Conservation (phyloP, 2,888 invertebrate species). For the Elmis aenea region DNA sequence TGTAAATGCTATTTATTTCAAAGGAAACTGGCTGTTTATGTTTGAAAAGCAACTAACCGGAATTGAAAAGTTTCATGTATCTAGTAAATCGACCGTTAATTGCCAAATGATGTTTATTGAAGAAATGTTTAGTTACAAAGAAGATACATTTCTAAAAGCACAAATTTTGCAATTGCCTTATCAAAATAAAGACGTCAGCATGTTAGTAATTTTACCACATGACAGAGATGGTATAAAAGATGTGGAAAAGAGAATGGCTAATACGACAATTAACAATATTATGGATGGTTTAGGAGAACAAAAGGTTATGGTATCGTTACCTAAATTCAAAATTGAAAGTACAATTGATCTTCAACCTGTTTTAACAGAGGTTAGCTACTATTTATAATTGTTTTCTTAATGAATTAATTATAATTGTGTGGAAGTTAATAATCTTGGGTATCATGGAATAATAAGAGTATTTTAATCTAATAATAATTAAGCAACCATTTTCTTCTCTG, state of each 20-base stretch:
- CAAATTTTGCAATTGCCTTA: slow-evolving; percentile 70
- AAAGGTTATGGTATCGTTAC: slow-evolving; percentile 65
- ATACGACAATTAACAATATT: slow-evolving; percentile 52
- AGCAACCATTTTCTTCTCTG: too few species aligned
- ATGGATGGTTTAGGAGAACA: slow-evolving; percentile 45
- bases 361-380: slow-evolving; percentile 64
- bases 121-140: slow-evolving; percentile 50
- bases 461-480: too few species aligned
- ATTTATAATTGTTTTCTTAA: too few species aligned
- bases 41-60: slow-evolving; percentile 58
- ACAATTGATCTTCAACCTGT: slow-evolving; percentile 59
- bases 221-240: slow-evolving; percentile 58
- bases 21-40: slow-evolving; percentile 66
- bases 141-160: slow-evolving; percentile 52
- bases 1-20: slow-evolving; percentile 83
- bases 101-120: slow-evolving; percentile 71
- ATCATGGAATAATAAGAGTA: too few species aligned
- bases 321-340: slow-evolving; percentile 77
- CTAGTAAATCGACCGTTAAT: slow-evolving; percentile 50
- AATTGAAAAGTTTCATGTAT: slow-evolving; percentile 60
- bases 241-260: slow-evolving; percentile 58
- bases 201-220: slow-evolving; percentile 73
- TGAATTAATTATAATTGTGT: too few species aligned
- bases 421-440: too few species aligned
- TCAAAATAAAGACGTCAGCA: slow-evolving; percentile 59